phyloP scores from a whole-genome alignment of 2,113 vertebrate species.

The Chaenocephalus aceratus region DNA sequence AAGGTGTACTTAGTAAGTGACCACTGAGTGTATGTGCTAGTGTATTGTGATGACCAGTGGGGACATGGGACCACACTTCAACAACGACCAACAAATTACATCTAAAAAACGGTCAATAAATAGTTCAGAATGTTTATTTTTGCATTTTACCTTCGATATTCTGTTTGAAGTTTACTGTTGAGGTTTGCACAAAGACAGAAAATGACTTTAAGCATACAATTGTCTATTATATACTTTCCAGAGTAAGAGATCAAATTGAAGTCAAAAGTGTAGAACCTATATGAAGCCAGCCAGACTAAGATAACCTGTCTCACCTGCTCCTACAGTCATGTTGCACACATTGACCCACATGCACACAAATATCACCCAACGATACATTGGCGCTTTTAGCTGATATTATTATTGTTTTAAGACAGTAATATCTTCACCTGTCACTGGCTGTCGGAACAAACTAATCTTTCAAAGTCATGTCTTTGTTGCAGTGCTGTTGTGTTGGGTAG shows the following conservation, averaged over 20 bases:
- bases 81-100: too few relatives aligned
- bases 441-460: not conserved
- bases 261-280: too few relatives aligned
- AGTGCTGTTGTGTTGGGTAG: not conserved
- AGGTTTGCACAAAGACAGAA: too few relatives aligned
- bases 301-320: not conserved
- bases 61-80: too few relatives aligned
- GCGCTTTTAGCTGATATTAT: not conserved
- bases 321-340: not conserved
- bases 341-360: not conserved
- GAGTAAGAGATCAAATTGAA: not conserved
- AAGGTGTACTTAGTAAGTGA: too few relatives aligned
- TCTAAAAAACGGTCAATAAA: too few relatives aligned
- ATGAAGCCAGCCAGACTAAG: not conserved
- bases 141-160: too few relatives aligned
- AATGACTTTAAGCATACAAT: too few relatives aligned
- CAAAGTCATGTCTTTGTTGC: not conserved
- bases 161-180: too few relatives aligned
- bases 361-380: not conserved
- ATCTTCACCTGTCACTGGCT: not conserved
- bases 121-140: too few relatives aligned
- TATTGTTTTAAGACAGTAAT: not conserved
- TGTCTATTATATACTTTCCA: not conserved
- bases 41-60: too few relatives aligned
- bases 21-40: too few relatives aligned